Percentiles rank a stretch among this genome's conserved stretches.
These are phyloP conservation scores for Picus viridis DNA, from an alignment of 2,797 vertebrate genomes.

Conservation along the genomic window DNA sequence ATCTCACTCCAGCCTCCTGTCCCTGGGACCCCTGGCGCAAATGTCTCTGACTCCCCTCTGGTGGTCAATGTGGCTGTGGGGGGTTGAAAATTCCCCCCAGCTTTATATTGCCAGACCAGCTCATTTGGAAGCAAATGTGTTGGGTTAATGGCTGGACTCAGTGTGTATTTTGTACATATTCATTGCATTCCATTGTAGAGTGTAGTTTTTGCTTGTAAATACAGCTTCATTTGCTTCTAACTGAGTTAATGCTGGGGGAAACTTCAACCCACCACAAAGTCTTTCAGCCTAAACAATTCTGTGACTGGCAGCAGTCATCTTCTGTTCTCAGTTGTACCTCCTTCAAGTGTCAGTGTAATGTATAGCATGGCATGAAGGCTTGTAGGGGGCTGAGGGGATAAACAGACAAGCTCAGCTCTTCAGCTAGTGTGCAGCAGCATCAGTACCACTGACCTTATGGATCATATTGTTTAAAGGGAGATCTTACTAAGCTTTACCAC, in stretches of 20 bases:
- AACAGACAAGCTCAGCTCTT: not conserved
- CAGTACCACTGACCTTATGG: not conserved
- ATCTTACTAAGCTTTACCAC: not conserved
- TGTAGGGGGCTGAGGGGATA: not conserved
- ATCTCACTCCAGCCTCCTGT: not conserved
- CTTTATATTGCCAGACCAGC: too few relatives aligned
- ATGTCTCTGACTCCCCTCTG: slow-evolving; percentile 19
- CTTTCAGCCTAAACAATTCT: too few relatives aligned
- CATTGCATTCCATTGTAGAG: too few relatives aligned
- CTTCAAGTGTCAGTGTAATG: not conserved
- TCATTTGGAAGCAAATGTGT: too few relatives aligned
- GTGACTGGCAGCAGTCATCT: not conserved
- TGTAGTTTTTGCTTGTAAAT: too few relatives aligned
- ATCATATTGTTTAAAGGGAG: not conserved
- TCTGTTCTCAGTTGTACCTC: not conserved
- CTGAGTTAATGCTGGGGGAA: too few relatives aligned
- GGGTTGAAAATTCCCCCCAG: too few relatives aligned
- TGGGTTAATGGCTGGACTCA: too few relatives aligned
- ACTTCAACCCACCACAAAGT: too few relatives aligned
- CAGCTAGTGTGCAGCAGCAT: not conserved
- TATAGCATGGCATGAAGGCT: not conserved
- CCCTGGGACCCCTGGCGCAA: not conserved
- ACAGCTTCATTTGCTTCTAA: too few relatives aligned
- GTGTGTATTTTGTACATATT: too few relatives aligned
- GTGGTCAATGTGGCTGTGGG: not conserved